phyloP scores from a whole-genome alignment of 1,140 invertebrate genomes.

The Oppia nitens region DNA sequence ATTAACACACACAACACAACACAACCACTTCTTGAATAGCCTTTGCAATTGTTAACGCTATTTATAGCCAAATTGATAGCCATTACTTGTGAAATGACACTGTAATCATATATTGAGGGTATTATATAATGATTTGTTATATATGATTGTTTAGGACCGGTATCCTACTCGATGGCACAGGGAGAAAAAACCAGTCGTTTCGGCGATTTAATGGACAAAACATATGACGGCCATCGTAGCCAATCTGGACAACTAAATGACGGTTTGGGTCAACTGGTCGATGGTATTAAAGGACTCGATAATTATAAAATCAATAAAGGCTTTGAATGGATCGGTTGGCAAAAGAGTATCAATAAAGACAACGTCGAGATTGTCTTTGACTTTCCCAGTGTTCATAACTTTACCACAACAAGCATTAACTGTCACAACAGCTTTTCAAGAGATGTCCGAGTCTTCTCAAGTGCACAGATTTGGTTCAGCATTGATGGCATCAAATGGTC shows the following conservation, averaged over 20 bases:
- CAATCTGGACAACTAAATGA: conserved; percentile 39
- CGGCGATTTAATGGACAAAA: conserved; percentile 70
- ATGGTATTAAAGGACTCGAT: conserved; percentile 56
- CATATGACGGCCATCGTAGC: conserved; percentile 66
- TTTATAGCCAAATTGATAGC: no score
- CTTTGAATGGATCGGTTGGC: conserved; percentile 75
- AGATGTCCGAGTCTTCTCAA: conserved; percentile 42
- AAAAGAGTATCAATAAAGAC: background rate
- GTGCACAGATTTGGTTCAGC: conserved; percentile 8
- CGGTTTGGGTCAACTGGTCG: conserved; percentile 71
- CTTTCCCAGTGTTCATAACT: conserved; percentile 70
- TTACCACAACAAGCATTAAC: conserved; percentile 64
- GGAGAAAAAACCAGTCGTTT: conserved; percentile 50
- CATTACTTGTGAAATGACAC: no score
- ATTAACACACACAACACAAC: no score
- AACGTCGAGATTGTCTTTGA: conserved; percentile 53
- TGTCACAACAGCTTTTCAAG: conserved; percentile 49
- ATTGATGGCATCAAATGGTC: conserved; percentile 3
- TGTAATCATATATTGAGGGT: no score
- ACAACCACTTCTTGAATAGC: no score
- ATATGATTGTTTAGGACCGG: conserved; percentile 39
- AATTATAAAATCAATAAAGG: conserved; percentile 57
- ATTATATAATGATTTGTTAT: no score
- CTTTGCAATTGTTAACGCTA: no score
- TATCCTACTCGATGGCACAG: conserved; percentile 64